Evolutionary conservation across 2,797 vertebrate genomes (phyloP), one percentile per base, ranked within the genome.

Genomic region (Pangasius larnaudii): DNA sequence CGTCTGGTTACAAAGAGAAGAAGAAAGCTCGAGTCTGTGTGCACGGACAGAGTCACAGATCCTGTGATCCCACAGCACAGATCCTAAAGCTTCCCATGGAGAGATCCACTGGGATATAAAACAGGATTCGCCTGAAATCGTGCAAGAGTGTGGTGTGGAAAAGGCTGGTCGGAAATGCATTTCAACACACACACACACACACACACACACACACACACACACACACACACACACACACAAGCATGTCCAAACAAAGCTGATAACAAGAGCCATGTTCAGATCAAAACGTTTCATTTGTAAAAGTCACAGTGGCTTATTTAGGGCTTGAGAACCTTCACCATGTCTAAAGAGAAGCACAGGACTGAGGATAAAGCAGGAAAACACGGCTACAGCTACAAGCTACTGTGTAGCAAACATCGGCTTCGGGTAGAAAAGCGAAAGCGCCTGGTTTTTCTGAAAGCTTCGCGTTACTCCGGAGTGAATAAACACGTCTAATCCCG

Each of bases 351-450:
- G n/a, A 42, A 59, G 33, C 1, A 51, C 2, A 49, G 0, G 0
- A 59, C 2, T 67, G 1, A 46, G 42, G 18, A 58, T 36, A 5
- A 10, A n/a, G 27, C 14, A 9, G 49, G 61, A 46, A 27, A 42
- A 8, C 56, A n/a, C 33, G 22, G 61, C 61, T 84, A 30, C 0
- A 49, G 81, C 81, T 67, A 53, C 61, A 84, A 22, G 81, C 81
- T 84, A 84, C 81, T 84, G 51, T 67, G 42, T 51, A 84, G 61
- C 61, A 63, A 11, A 18, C n/a, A 16, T n/a, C 14, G 80, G 14
- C 33, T 83, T 65, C 81, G 16, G 33, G 22, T 5, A 67, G 42
- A 7, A 84, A 84, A 30, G 39, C 36, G 39, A 83, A 19, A 84
- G 24, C 11, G 36, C 18, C 1, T 18, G 27, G 7, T 8, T 33